phyloP scores from a whole-genome alignment of 2,113 vertebrate genomes.

The Anguilla japonica region DNA sequence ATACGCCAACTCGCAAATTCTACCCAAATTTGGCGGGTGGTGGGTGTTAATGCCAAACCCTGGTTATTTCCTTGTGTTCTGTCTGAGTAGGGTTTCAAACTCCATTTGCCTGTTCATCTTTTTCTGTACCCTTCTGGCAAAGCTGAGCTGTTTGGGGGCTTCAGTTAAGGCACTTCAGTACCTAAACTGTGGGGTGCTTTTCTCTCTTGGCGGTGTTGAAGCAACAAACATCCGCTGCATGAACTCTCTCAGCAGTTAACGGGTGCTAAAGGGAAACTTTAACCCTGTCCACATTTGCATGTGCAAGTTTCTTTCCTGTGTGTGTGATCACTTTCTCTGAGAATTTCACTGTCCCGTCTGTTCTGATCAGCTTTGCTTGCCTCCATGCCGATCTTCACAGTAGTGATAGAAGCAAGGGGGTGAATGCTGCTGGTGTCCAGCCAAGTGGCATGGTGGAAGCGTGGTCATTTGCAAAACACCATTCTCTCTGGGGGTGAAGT shows the following conservation, averaged over 20 bases:
- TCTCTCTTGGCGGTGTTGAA: neutral
- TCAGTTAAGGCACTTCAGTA: too few relatives aligned
- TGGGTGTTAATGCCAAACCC: too few relatives aligned
- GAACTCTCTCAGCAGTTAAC: neutral
- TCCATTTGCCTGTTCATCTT: too few relatives aligned
- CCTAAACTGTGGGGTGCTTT: neutral
- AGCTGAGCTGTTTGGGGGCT: too few relatives aligned
- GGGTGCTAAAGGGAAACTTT: neutral
- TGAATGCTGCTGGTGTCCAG: neutral
- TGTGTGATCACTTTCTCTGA: neutral
- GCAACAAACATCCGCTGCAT: neutral
- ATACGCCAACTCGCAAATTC: too few relatives aligned
- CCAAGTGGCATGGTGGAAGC: neutral
- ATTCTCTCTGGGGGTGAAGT: neutral
- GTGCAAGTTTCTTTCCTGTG: neutral
- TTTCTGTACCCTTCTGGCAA: too few relatives aligned
- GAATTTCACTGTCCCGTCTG: neutral
- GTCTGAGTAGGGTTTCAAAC: too few relatives aligned
- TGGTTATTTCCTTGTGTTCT: too few relatives aligned
- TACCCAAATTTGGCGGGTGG: too few relatives aligned
- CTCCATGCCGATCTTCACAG: neutral
- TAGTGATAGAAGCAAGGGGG: neutral
- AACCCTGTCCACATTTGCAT: neutral
- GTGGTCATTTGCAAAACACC: neutral
- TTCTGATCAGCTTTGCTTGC: neutral